Evolutionary conservation across 30 jellyfish, hydroid and myxozoan species (phyloP).

Genomic region (Nemopilema nomurai): DNA sequence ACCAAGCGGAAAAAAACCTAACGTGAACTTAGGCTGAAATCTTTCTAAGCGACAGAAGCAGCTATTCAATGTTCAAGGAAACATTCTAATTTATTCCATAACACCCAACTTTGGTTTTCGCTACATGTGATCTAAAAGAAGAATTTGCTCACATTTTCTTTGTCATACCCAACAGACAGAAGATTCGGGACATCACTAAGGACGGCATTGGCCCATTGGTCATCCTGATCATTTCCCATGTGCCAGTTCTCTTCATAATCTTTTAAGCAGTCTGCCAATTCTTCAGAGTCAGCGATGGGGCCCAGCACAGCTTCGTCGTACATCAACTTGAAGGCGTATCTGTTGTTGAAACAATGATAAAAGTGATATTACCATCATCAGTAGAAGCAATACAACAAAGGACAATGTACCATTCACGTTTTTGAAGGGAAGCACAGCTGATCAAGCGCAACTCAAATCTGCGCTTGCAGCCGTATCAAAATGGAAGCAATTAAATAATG

Average conservation of each 20-base stretch:
- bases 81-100: too few species aligned
- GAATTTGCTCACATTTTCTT: conserved; percentile 40
- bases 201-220: conserved; percentile 69
- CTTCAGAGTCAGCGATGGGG: conserved; percentile 65
- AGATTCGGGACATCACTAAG: conserved; percentile 47
- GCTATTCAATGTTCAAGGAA: too few species aligned
- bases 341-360: neutral
- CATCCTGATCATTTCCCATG: conserved; percentile 73
- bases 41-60: too few species aligned
- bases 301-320: conserved; percentile 86
- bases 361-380: neutral
- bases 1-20: too few species aligned
- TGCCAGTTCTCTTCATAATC: conserved; percentile 79
- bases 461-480: too few species aligned
- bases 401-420: neutral
- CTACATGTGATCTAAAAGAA: neutral
- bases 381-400: neutral
- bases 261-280: conserved; percentile 51
- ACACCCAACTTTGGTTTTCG: too few species aligned
- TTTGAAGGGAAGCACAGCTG: too few species aligned
- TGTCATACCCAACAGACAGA: conserved; percentile 66
- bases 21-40: too few species aligned
- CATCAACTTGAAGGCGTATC: conserved; percentile 83
- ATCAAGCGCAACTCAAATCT: too few species aligned
- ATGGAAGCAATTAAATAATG: too few species aligned